Evolutionary conservation across 2,888 invertebrate species (phyloP), one percentile per base, ranked within the genome.

Genomic region (Leucophenga maculata): DNA sequence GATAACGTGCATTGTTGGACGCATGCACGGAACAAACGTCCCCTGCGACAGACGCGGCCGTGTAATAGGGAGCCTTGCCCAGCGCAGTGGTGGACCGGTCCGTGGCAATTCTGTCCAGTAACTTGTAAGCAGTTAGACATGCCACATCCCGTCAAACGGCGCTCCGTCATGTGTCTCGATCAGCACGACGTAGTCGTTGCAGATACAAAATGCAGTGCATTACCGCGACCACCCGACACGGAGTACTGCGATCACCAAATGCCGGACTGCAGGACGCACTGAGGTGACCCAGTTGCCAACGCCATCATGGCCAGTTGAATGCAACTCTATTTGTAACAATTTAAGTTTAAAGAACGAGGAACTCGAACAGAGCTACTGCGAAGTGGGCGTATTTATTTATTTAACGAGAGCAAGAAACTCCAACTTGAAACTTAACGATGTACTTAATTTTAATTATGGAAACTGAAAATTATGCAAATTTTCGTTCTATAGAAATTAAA

Each of bases 81-180:
- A 11, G 91, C 93, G n/a, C 92, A 92, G 85, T 97, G 96, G 96
- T 95, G 95, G 94, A 90, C 92, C 26, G 96, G 95, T 0, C 92
- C 94, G 0, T 97, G 97, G 97, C 94, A 94, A 82, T 92, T 93
- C 70, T 97, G 97, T 87, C 92, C 93, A 6, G 91, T 92, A 0
- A 92, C 92, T 0, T 94, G 94, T 81, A 91, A 85, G 22, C 74
- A 75, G 60, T 74, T 75, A 66, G 82, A 80, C 3, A 71, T 89
- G n/a, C 73, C 89, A n/a, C 90, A 90, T 73, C 92, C 92, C 14
- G 90, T 91, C 72, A 91, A 92, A 69, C 78, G 83, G 0, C 90
- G 94, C 72, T 92, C 91, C 75, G 92, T 94, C 2, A 92, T 94
- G 90, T 94, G 94, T 85, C 92, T 94, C n/a, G 92, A 93, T 82